A percentile compares a stretch with the other conserved stretches of the same genome.
Evolutionary conservation across 2,797 vertebrate genomes (phyloP).

Genomic region (Pelobates cultripes): DNA sequence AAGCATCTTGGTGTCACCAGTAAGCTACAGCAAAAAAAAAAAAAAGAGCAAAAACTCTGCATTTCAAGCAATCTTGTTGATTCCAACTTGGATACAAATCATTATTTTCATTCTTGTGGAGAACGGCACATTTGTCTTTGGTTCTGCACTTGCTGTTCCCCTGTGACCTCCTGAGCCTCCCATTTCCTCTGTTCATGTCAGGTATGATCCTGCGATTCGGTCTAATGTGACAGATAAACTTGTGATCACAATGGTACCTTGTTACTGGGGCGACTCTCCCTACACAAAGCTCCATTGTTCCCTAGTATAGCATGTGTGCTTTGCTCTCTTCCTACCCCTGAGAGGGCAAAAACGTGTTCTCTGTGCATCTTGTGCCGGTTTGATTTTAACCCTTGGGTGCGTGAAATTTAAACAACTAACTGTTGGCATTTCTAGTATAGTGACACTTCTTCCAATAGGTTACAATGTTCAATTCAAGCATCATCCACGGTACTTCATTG

Average conservation of each 20-base stretch:
- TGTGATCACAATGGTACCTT: constrained; percentile 24
- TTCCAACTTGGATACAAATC: not conserved
- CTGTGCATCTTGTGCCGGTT: too few species aligned
- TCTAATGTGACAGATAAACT: constrained; percentile 21
- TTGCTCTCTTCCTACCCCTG: constrained; percentile 1
- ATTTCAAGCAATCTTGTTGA: not conserved
- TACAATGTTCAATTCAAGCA: too few species aligned
- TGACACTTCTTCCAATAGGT: too few species aligned
- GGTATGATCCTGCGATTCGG: constrained; percentile 2
- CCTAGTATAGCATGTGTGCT: constrained; percentile 9
- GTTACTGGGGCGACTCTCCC: constrained; percentile 26
- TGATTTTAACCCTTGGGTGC: too few species aligned
- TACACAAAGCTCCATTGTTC: constrained; percentile 46
- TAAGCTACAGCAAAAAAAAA: not conserved
- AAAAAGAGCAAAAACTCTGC: too few species aligned
- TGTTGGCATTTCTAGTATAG: too few species aligned
- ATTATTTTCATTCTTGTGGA: not conserved
- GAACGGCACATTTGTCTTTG: not conserved
- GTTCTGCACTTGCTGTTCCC: not conserved
- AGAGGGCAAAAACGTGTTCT: not conserved
- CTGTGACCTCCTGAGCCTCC: not conserved
- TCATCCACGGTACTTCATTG: too few species aligned
- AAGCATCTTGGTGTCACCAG: not conserved
- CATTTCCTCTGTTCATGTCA: constrained; percentile 6
- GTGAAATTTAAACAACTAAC: too few species aligned